phyloP scores from a whole-genome alignment of 2,797 vertebrate genomes.

The Falco rusticolus region DNA sequence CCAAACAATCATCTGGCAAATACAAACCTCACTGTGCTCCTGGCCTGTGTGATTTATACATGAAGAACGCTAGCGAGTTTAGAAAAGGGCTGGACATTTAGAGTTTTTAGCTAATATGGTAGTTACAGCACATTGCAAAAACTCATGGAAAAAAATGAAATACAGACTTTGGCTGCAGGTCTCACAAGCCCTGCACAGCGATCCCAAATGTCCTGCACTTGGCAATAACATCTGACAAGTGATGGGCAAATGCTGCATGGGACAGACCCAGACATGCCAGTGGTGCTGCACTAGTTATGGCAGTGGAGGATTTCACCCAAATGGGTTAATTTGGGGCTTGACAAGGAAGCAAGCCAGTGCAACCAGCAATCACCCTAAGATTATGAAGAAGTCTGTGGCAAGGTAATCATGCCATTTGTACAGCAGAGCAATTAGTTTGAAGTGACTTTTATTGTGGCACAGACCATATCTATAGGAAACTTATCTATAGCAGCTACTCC shows the following conservation, averaged over 20 bases:
- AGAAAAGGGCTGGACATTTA: background rate
- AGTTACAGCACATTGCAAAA: background rate
- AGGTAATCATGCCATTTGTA: background rate
- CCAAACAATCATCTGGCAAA: background rate
- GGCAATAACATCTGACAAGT: background rate
- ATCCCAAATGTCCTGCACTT: background rate
- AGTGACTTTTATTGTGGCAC: background rate
- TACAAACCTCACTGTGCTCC: background rate
- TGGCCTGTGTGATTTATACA: background rate
- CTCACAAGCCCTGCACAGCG: background rate
- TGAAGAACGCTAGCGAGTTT: background rate
- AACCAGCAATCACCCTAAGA: background rate
- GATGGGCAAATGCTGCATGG: background rate
- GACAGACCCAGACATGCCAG: background rate
- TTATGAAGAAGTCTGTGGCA: background rate
- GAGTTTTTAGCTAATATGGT: background rate
- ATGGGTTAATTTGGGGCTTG: background rate
- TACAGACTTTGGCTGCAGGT: background rate
- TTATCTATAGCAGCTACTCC: background rate
- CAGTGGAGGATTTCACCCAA: background rate
- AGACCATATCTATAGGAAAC: background rate
- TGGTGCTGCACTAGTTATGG: background rate
- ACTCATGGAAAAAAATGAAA: background rate
- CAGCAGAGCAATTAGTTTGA: background rate
- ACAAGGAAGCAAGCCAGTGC: background rate